phyloP scores from a whole-genome alignment of 2,113 vertebrate species.

The Catharus bicknelli region DNA sequence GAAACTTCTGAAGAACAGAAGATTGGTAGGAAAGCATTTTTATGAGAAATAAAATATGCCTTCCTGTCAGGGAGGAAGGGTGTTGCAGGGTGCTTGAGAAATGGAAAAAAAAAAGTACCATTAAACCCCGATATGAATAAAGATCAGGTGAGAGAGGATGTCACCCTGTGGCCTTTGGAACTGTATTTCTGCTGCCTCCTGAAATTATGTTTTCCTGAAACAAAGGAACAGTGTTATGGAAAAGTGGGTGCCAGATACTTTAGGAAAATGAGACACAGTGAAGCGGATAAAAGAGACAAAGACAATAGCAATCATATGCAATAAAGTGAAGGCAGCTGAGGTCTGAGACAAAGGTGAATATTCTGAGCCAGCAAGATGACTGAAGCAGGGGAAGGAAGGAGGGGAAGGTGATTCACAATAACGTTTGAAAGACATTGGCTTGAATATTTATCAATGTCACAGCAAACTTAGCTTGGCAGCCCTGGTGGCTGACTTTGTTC shows the following conservation, averaged over 20 bases:
- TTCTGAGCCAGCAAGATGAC: constrained; percentile 79
- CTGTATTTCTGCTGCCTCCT: constrained; percentile 75
- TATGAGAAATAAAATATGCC: constrained; percentile 78
- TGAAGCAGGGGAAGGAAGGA: constrained; percentile 80
- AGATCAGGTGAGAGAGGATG: constrained; percentile 81
- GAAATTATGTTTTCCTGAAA: constrained; percentile 78
- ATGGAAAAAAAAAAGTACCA: constrained; percentile 68
- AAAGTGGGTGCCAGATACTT: constrained; percentile 79
- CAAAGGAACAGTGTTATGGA: constrained; percentile 78
- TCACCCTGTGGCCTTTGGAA: constrained; percentile 79
- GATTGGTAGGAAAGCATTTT: constrained; percentile 71
- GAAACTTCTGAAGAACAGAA: constrained; percentile 76
- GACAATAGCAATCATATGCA: constrained; percentile 69
- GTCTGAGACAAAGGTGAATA: constrained; percentile 74
- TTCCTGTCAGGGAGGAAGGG: constrained; percentile 83
- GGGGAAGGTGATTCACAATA: constrained; percentile 77
- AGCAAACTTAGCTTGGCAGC: constrained; percentile 61
- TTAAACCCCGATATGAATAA: constrained; percentile 78
- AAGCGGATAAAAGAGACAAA: constrained; percentile 79
- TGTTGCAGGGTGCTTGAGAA: constrained; percentile 78
- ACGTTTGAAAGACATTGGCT: constrained; percentile 77
- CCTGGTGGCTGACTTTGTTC: constrained; percentile 70
- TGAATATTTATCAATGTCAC: constrained; percentile 71
- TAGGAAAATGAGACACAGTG: constrained; percentile 78
- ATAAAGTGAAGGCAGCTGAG: constrained; percentile 75